These are phyloP conservation scores for Phenganax stokvisi DNA, from an alignment of 92 coral and sea anemone genomes.

Conservation along the genomic window DNA sequence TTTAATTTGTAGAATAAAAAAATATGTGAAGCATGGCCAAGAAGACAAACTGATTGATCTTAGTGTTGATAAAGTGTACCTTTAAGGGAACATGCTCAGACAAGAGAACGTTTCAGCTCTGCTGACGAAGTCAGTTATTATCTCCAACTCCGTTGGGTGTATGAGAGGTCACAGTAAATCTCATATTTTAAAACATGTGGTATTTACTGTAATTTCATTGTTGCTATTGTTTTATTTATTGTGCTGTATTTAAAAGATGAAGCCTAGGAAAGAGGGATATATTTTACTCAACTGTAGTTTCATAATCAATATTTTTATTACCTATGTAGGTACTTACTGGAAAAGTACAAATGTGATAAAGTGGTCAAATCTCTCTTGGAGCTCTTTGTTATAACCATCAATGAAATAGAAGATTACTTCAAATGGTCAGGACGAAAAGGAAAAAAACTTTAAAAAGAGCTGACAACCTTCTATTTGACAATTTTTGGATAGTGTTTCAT, in stretches of 20 bases:
- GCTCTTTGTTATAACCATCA: slow-evolving; percentile 43
- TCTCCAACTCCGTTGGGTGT: background rate
- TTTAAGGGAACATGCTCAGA: slow-evolving; percentile 16
- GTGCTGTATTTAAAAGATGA: background rate
- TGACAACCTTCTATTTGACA: slow-evolving; percentile 45
- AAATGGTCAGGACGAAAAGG: slow-evolving; percentile 49
- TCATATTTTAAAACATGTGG: no score
- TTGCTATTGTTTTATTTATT: background rate
- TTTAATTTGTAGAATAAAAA: slow-evolving; percentile 21
- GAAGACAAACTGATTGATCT: slow-evolving; percentile 29
- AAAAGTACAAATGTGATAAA: slow-evolving; percentile 4
- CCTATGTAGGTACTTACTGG: slow-evolving; percentile 1
- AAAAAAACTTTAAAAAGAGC: slow-evolving; percentile 56
- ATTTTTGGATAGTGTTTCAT: slow-evolving; percentile 45
- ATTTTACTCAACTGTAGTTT: background rate
- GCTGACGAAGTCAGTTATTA: background rate
- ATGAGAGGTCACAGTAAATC: background rate
- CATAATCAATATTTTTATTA: background rate
- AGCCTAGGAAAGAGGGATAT: background rate
- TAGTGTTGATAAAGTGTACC: slow-evolving; percentile 11
- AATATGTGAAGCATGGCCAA: slow-evolving; percentile 34
- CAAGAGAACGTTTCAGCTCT: background rate
- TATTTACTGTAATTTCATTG: background rate
- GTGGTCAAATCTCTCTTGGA: slow-evolving; percentile 36
- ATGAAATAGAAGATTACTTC: slow-evolving; percentile 41